These are phyloP conservation scores for Anorthoa munda DNA, from an alignment of 2,888 invertebrate species.

Conservation along the genomic window DNA sequence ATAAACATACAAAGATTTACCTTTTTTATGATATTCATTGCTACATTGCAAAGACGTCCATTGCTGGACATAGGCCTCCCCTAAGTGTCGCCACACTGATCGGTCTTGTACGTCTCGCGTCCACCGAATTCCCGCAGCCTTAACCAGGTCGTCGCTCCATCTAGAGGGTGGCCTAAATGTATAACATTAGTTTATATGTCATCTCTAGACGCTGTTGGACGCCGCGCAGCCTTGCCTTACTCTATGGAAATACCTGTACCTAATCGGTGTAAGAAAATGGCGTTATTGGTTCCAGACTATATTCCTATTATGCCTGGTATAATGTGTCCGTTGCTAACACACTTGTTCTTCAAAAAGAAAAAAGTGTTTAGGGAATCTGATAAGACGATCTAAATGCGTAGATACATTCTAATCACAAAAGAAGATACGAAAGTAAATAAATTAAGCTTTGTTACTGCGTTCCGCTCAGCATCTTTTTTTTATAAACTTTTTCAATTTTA, in stretches of 20 bases:
- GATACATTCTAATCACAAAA: constrained; percentile 8
- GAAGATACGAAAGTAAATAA: constrained; percentile 9
- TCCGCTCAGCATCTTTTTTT: background rate
- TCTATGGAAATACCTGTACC: constrained; percentile 21
- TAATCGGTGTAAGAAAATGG: constrained; percentile 4
- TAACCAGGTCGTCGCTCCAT: too few species aligned
- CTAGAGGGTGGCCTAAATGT: too few species aligned
- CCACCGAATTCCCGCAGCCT: too few species aligned
- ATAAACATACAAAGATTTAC: too few species aligned
- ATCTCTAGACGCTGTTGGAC: too few species aligned
- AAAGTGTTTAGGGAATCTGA: background rate
- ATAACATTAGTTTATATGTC: too few species aligned
- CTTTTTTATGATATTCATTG: too few species aligned
- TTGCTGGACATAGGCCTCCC: too few species aligned
- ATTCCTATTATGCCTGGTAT: constrained; percentile 2
- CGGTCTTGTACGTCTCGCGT: too few species aligned
- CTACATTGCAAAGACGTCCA: too few species aligned
- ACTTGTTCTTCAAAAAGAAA: background rate
- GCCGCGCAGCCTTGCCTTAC: background rate
- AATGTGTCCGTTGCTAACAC: background rate
- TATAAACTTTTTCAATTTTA: background rate
- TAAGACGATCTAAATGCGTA: background rate
- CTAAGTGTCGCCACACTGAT: too few species aligned
- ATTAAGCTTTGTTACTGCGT: constrained; percentile 24
- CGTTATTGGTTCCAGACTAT: constrained; percentile 5